phyloP scores from a whole-genome alignment of 2,113 vertebrate species.

The Accipiter virgatus region DNA sequence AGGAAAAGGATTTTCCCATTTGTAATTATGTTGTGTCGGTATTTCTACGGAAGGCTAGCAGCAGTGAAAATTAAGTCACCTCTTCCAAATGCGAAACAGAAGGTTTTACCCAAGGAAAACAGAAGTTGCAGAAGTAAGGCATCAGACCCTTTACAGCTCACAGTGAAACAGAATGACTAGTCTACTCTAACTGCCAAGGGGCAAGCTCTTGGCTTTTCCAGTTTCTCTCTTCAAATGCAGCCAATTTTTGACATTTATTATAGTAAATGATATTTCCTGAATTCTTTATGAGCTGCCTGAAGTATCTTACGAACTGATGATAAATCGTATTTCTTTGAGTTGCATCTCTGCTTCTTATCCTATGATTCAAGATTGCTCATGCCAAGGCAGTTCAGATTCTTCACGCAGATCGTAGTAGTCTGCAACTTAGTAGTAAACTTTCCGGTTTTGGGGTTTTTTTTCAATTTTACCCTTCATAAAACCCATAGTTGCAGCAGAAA shows the following conservation, averaged over 20 bases:
- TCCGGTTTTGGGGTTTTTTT: neutral
- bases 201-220: slow-evolving; percentile 4
- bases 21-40: neutral
- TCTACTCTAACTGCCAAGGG: neutral
- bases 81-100: neutral
- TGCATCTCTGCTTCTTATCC: slow-evolving; percentile 31
- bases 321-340: slow-evolving; percentile 51
- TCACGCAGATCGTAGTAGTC: neutral
- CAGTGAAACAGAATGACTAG: neutral
- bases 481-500: neutral
- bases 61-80: neutral
- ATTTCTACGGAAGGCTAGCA: neutral
- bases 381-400: neutral
- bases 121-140: neutral
- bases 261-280: slow-evolving; percentile 57
- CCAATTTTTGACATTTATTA: slow-evolving; percentile 61
- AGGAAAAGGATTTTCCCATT: neutral
- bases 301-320: slow-evolving; percentile 45
- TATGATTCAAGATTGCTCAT: neutral
- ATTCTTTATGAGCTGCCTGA: slow-evolving; percentile 66
- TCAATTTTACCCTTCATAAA: neutral
- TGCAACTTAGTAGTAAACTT: neutral
- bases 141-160: neutral
- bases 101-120: neutral
- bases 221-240: slow-evolving; percentile 40